Percentiles rank a stretch among this genome's conserved stretches.
These are phyloP conservation scores for Cheilosia impressa DNA, from an alignment of 2,888 invertebrate species.

Conservation along the genomic window DNA sequence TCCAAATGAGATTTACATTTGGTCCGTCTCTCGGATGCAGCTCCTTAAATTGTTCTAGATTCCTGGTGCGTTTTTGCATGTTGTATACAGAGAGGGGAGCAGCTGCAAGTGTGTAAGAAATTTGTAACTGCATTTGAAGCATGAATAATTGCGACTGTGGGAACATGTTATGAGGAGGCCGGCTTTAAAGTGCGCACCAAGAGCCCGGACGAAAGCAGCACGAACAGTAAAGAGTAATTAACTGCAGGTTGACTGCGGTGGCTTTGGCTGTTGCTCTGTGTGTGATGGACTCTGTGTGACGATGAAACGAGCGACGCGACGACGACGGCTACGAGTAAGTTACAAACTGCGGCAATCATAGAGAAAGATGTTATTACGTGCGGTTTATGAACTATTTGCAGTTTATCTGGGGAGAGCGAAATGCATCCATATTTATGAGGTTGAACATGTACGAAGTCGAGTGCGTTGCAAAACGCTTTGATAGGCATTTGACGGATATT, in stretches of 20 bases:
- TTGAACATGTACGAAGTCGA: constrained; percentile 55
- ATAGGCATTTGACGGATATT: constrained; percentile 74
- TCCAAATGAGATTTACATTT: constrained; percentile 66
- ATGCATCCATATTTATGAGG: constrained; percentile 72
- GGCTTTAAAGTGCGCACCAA: constrained; percentile 46
- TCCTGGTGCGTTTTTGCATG: constrained; percentile 25
- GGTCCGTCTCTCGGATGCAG: constrained; percentile 7
- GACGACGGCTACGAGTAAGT: constrained; percentile 21
- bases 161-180: constrained; percentile 60
- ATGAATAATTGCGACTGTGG: constrained; percentile 75
- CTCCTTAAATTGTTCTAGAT: constrained; percentile 64
- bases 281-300: constrained; percentile 54
- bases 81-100: neutral
- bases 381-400: constrained; percentile 75
- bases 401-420: constrained; percentile 61
- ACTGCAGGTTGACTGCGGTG: constrained; percentile 71
- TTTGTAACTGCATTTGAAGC: constrained; percentile 72
- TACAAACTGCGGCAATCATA: constrained; percentile 42
- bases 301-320: constrained; percentile 35
- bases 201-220: constrained; percentile 41
- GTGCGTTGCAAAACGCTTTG: constrained; percentile 57
- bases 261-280: constrained; percentile 24
- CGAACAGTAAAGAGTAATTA: constrained; percentile 74
- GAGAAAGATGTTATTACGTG: constrained; percentile 68
- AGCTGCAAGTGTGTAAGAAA: constrained; percentile 52